Percentiles rank a stretch among this genome's conserved stretches.
phyloP scores from a whole-genome alignment of 1,140 invertebrate genomes.

The Trachymyrmex septentrionalis region DNA sequence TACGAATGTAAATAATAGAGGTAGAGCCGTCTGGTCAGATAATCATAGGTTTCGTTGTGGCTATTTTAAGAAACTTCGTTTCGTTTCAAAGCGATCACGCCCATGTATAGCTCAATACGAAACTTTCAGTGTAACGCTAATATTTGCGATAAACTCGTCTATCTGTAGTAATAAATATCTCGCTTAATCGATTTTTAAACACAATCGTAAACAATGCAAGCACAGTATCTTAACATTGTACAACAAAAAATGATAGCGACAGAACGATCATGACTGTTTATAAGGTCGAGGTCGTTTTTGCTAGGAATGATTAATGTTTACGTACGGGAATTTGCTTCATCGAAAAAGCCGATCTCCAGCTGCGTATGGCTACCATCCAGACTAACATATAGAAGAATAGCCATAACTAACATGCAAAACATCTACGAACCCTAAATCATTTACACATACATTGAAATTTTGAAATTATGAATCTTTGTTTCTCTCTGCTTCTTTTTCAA shows the following conservation, averaged over 20 bases:
- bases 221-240: not conserved
- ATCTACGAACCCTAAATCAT: slow-evolving; percentile 35
- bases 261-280: slow-evolving; percentile 12
- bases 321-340: slow-evolving; percentile 5
- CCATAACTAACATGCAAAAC: slow-evolving; percentile 18
- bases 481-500: not conserved
- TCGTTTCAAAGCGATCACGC: not conserved
- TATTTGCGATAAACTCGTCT: slow-evolving; percentile 32
- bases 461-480: not conserved
- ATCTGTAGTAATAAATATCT: not conserved
- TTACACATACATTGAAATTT: not conserved
- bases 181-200: not conserved
- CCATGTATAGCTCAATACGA: slow-evolving; percentile 8
- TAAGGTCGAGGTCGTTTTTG: slow-evolving; percentile 67
- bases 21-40: slow-evolving; percentile 15
- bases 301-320: slow-evolving; percentile 52
- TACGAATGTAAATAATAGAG: slow-evolving; percentile 44
- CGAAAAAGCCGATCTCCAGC: slow-evolving; percentile 64
- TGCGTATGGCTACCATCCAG: slow-evolving; percentile 73
- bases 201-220: not conserved
- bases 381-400: slow-evolving; percentile 41
- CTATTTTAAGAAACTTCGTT: slow-evolving; percentile 38
- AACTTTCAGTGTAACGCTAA: slow-evolving; percentile 5
- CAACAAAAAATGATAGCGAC: slow-evolving; percentile 5
- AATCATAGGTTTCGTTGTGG: slow-evolving; percentile 44